A percentile compares a stretch with the other conserved stretches of the same genome.
Conservation (phyloP, 2,113 vertebrate genomes). For the Cepphus grylle region DNA sequence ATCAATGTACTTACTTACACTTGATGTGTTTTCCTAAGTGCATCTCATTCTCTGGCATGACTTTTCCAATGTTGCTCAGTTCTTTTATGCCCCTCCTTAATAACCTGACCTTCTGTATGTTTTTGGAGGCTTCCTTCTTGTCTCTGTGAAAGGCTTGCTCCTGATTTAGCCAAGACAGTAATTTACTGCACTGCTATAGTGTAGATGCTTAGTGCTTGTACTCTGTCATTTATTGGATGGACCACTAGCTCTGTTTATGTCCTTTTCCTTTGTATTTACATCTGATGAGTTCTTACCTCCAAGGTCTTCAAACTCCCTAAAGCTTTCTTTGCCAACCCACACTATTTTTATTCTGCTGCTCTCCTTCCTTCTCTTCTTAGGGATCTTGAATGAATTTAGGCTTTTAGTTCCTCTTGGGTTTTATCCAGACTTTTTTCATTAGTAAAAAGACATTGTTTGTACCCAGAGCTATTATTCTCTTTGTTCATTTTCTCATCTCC, state of each 20-base stretch:
- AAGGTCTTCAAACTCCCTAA: neutral
- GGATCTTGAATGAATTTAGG: neutral
- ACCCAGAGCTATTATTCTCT: neutral
- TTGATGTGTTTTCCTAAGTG: neutral
- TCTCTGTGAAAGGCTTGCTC: neutral
- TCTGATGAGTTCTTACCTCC: neutral
- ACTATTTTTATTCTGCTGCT: neutral
- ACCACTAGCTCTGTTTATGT: neutral
- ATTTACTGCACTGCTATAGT: neutral
- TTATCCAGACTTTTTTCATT: neutral
- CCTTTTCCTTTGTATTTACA: neutral
- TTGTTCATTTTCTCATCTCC: neutral
- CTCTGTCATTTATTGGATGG: neutral
- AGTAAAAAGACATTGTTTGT: neutral
- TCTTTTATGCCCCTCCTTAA: neutral
- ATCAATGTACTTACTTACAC: neutral
- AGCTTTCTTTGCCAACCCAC: neutral
- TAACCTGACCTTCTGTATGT: neutral
- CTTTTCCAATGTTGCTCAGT: neutral
- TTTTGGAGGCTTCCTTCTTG: neutral
- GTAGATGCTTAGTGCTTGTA: neutral
- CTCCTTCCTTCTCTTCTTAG: neutral
- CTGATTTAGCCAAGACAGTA: neutral
- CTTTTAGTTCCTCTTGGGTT: neutral
- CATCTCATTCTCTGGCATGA: neutral